Evolutionary conservation across 2,888 invertebrate genomes (phyloP).

Genomic region (Tuta absoluta): DNA sequence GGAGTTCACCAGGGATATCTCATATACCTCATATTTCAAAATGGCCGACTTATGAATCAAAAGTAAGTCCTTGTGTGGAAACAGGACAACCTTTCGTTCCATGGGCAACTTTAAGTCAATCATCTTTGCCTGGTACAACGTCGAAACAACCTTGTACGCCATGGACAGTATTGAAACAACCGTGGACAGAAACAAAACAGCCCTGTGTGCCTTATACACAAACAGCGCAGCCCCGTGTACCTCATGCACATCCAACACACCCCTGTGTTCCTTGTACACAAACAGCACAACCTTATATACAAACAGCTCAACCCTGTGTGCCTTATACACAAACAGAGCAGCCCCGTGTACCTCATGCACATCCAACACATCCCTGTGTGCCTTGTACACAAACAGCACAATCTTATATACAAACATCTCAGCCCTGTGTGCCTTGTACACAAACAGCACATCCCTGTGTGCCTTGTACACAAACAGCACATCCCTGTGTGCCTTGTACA

Average conservation of each 20-base stretch:
- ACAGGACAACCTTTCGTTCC: not conserved
- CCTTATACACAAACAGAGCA: not conserved
- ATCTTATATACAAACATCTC: no score
- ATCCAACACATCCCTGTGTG: not conserved
- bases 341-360: no score
- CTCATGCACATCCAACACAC: not conserved
- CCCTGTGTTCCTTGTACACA: not conserved
- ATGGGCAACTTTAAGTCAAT: not conserved
- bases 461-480: not conserved
- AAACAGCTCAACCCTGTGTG: not conserved
- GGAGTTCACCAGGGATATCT: not conserved
- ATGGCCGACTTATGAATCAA: not conserved
- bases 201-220: not conserved
- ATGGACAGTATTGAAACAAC: not conserved
- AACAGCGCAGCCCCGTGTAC: not conserved
- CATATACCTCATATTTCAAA: not conserved
- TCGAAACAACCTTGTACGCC: not conserved
- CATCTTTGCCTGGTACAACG: not conserved
- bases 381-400: not conserved
- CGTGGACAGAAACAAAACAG: no score
- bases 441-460: not conserved
- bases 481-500: no score
- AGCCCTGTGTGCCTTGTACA: not conserved
- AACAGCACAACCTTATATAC: no score
- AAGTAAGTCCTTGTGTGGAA: not conserved